Percentiles rank a stretch among this genome's conserved stretches.
phyloP scores from a whole-genome alignment of 2,888 invertebrate genomes.

The Pycnomerus fuliginosus region DNA sequence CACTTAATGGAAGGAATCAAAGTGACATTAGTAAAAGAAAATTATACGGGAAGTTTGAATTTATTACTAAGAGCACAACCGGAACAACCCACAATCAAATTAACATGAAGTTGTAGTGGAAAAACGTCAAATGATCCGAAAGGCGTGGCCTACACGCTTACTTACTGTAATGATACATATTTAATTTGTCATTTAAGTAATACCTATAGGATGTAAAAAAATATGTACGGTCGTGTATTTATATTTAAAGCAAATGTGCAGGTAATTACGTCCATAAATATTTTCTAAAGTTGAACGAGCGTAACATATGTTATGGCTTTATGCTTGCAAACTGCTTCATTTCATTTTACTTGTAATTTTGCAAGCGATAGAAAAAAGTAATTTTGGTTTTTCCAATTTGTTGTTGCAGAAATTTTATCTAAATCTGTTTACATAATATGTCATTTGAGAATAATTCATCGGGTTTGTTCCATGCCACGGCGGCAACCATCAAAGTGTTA shows the following conservation, averaged over 20 bases:
- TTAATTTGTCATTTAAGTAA: slow-evolving; percentile 43
- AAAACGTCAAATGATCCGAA: slow-evolving; percentile 42
- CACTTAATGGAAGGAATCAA: slow-evolving; percentile 34
- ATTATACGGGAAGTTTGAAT: slow-evolving; percentile 40
- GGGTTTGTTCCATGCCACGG: slow-evolving; percentile 16
- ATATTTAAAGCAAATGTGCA: slow-evolving; percentile 35
- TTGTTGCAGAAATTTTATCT: slow-evolving; percentile 5
- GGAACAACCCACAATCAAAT: slow-evolving; percentile 32
- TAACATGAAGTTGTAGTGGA: slow-evolving; percentile 38
- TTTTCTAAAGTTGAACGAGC: not conserved
- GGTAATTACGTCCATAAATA: slow-evolving; percentile 35
- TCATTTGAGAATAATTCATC: slow-evolving; percentile 9
- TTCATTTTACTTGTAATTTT: too few species aligned
- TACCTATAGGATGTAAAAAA: slow-evolving; percentile 32
- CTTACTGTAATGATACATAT: slow-evolving; percentile 45
- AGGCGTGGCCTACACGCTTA: slow-evolving; percentile 37
- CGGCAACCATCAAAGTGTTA: slow-evolving; percentile 23
- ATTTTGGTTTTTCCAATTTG: too few species aligned
- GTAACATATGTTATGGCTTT: too few species aligned
- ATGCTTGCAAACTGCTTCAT: too few species aligned
- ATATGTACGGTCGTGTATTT: too few species aligned
- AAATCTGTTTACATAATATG: slow-evolving; percentile 23
- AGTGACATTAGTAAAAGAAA: slow-evolving; percentile 40
- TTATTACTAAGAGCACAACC: slow-evolving; percentile 34
- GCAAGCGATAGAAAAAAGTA: too few species aligned